Evolutionary conservation across 2,113 vertebrate species (phyloP), one percentile per base, ranked within the genome.

Genomic region (Plectropomus leopardus): DNA sequence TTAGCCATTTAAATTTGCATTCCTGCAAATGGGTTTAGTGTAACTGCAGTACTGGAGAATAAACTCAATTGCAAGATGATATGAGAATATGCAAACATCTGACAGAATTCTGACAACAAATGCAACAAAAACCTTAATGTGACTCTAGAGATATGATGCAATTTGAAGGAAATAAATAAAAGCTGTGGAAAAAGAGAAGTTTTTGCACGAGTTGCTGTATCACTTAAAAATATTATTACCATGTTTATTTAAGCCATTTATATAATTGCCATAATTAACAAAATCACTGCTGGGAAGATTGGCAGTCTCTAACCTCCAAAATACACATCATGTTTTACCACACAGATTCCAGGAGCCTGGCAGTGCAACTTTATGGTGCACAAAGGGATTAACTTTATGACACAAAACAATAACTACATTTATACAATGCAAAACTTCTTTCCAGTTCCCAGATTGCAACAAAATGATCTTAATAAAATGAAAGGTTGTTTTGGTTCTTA

Each of bases 341-440:
- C 50, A 70, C 50, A 44, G 34, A 74, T 70, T 71, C 59, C 47
- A 60, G 16, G 10, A 60, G 24, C 16, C 16, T 58, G 54, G 47
- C 24, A 32, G 1, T 36, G 44, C 23, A 28, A 60, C 76, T 53
- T 65, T 84, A 65, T 7, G 72, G 23, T 8, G 71, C 36, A 66
- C n/a, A 48, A 1, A n/a, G 51, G 44, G 34, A 60, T 44, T 57
- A 32, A 64, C 28, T 51, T 65, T 30, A 78, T 69, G 63, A 69
- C 8, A n/a, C 69, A 61, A 68, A 72, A 78, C 53, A 67, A 47
- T 42, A 63, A 68, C 7, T 21, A 36, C 34, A 34, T 70, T 57
- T 34, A 44, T 57, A 69, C 66, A 75, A 71, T 47, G 30, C 30
- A 53, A 58, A 47, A 28, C 36, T 4, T 15, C 21, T 2, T 61